phyloP scores from a whole-genome alignment of 2,113 vertebrate genomes.

The Python bivittatus region DNA sequence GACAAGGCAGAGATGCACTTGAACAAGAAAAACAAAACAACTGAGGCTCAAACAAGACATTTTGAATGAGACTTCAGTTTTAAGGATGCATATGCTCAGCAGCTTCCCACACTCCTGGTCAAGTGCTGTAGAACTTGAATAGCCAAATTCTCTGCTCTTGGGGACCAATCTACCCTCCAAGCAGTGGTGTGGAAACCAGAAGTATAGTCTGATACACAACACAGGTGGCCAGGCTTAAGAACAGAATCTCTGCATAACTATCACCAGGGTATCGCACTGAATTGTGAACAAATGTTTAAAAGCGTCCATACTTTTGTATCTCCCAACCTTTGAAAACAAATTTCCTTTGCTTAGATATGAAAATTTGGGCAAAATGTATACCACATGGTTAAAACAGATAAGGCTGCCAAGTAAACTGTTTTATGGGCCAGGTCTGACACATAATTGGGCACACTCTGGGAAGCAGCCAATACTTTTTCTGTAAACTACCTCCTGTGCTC shows the following conservation, averaged over 20 bases:
- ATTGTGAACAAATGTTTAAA: background rate
- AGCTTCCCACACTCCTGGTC: background rate
- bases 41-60: background rate
- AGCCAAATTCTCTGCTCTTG: background rate
- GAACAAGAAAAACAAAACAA: background rate
- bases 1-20: background rate
- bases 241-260: background rate
- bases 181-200: background rate
- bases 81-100: background rate
- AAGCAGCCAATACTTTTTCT: background rate
- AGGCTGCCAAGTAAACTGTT: conserved; percentile 8
- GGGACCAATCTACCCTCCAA: background rate
- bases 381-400: conserved; percentile 12
- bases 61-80: conserved; percentile 4
- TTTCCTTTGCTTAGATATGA: conserved; percentile 20
- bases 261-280: background rate
- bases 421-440: conserved; percentile 7
- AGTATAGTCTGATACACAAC: conserved; percentile 2
- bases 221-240: conserved; percentile 13
- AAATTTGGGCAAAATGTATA: conserved; percentile 13
- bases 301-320: background rate
- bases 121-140: background rate
- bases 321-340: conserved; percentile 13
- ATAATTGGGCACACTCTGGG: background rate
- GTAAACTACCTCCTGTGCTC: background rate